Evolutionary conservation across 2,113 vertebrate genomes (phyloP).

Genomic region (Ia io): DNA sequence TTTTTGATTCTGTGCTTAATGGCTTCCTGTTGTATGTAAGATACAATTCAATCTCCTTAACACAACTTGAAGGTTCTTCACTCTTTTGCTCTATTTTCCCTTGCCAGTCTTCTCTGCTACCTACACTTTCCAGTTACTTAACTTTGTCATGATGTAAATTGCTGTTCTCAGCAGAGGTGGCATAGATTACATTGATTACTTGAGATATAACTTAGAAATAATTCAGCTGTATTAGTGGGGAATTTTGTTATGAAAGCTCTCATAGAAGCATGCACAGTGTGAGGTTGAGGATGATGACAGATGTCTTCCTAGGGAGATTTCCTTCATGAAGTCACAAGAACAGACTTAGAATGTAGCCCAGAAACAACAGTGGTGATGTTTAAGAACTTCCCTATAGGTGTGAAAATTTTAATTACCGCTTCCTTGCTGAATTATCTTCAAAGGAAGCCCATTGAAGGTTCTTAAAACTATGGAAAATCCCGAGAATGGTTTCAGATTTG

Average conservation of each 20-base stretch:
- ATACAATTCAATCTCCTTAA: not conserved
- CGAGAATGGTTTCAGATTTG: not conserved
- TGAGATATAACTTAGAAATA: not conserved
- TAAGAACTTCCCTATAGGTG: not conserved
- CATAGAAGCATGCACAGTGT: not conserved
- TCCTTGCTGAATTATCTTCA: slow-evolving; percentile 11
- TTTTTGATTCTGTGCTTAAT: slow-evolving; percentile 6
- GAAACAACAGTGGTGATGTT: not conserved
- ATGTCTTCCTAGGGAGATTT: not conserved
- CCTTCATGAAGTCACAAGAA: slow-evolving; percentile 8
- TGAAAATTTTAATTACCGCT: not conserved
- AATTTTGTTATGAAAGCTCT: not conserved
- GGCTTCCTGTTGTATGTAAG: not conserved
- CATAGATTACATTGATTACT: not conserved
- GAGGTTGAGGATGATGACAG: not conserved
- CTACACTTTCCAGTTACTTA: not conserved
- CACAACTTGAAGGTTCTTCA: not conserved
- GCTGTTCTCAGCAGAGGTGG: not conserved
- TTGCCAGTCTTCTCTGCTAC: not conserved
- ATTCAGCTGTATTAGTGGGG: not conserved
- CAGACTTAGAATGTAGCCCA: not conserved
- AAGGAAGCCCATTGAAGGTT: not conserved
- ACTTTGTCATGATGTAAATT: not conserved
- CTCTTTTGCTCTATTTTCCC: not conserved
- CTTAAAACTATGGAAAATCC: not conserved